Percentiles rank a stretch among this genome's conserved stretches.
Conservation (phyloP, 2,888 invertebrate genomes). For the Sceliomorpha sp. region DNA sequence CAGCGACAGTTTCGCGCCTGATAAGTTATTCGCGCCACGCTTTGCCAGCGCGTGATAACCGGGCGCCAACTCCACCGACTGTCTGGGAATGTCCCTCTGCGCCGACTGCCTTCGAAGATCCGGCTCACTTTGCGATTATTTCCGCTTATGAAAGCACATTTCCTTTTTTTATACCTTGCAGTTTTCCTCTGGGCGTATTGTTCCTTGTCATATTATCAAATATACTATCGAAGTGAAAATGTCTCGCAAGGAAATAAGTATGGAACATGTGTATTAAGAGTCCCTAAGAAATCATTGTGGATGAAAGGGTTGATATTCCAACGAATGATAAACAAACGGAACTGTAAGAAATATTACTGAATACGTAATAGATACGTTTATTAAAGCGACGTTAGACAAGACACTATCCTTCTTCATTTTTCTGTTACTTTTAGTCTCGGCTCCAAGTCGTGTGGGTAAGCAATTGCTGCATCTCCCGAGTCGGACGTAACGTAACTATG, state of each 20-base stretch:
- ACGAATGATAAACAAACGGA: no score
- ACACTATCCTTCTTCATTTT: neutral
- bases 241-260: no score
- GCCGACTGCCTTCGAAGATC: slow-evolving; percentile 2
- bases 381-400: neutral
- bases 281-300: no score
- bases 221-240: no score
- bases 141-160: neutral
- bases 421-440: slow-evolving; percentile 1
- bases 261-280: no score
- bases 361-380: neutral
- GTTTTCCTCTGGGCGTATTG: no score
- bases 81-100: slow-evolving; percentile 47
- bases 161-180: no score
- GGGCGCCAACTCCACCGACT: slow-evolving; percentile 47
- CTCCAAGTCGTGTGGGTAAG: neutral
- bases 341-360: no score
- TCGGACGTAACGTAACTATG: slow-evolving; percentile 1
- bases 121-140: neutral
- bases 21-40: slow-evolving; percentile 67
- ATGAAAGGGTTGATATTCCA: no score
- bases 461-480: neutral
- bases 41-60: slow-evolving; percentile 59
- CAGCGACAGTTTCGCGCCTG: slow-evolving; percentile 58
- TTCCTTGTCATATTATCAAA: no score